Base-by-base conservation (phyloP, 2,113 vertebrate species). In the Argyrosomus japonicus region DNA sequence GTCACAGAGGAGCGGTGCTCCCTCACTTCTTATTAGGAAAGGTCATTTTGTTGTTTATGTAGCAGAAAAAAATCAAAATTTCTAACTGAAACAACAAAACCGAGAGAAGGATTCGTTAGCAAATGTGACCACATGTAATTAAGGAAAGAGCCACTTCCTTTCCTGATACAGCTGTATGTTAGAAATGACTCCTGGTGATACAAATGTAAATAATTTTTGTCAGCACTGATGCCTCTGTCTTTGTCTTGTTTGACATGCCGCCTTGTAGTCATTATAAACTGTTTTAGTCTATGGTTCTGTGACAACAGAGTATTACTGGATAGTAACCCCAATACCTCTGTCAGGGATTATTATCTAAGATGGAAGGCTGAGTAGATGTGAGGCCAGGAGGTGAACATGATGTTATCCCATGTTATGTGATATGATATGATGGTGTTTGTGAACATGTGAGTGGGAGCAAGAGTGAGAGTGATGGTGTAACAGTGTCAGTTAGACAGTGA, bases 21-120 rank as follows among this genome's bases (percentile, higher is more conserved):
- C 48, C 83, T 84, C 75, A 25, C 75, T 87, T 78, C 82, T 81
- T 85, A 81, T 89, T 79, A 79, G 67, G 29, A 70, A 87, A 86
- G 76, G 79, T 78, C 68, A 85, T 85, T 81, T 78, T 79, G 58
- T 68, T 81, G 72, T 87, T 83, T 76, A 80, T 75, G 64, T 81
- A 56, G 79, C 60, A 61, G 68, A 67, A 83, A 36, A 19, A 67
- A 83, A 82, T 36, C n/a, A 3, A 79, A 81, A 85, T 77, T 60
- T 29, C 43, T 9, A 23, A 61, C 54, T 48, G 36, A 73, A 72
- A 8, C 36, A 51, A 68, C 15, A 36, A 77, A 75, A 81, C 68
- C 36, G 8, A 62, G 47, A 48, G 40, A 69, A 18, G n/a, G 6
- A 48, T 57, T 56, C 0, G n/a, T 53, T 70, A 43, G n/a, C 14